Conservation (phyloP, 2,113 vertebrate species). For the Ranitomeya variabilis region DNA sequence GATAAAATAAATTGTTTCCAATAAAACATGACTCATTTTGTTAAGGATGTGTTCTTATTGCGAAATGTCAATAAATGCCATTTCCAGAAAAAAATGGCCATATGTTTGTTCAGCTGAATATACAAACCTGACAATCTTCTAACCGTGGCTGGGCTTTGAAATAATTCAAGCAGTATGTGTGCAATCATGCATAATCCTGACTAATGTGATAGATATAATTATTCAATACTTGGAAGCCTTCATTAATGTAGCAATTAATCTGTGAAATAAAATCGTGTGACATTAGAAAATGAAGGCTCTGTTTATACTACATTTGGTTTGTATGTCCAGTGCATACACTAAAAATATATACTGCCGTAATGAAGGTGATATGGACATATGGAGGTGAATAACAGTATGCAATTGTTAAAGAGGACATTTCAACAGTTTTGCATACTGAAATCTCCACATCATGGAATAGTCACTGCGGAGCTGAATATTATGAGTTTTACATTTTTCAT, state of each 20-base stretch:
- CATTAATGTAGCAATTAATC: background rate
- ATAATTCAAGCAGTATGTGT: background rate
- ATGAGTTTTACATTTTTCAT: no score
- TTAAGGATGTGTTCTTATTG: background rate
- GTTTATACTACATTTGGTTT: no score
- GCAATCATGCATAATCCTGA: background rate
- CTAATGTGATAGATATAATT: background rate
- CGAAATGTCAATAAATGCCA: background rate
- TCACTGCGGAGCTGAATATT: no score
- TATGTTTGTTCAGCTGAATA: conserved; percentile 3
- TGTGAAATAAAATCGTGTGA: background rate
- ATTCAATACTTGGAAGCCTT: background rate
- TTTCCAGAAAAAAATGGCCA: background rate
- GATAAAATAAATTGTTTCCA: no score
- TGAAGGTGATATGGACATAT: no score
- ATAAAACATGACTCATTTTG: background rate
- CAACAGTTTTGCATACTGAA: no score
- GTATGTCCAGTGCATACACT: no score
- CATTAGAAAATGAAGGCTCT: background rate
- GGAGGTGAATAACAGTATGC: no score
- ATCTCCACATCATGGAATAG: no score
- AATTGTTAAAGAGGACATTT: no score
- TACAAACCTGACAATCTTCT: background rate
- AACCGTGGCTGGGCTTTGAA: background rate
- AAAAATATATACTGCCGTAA: no score